Conservation (phyloP, 1,140 invertebrate genomes). For the Drosophila pruinosa region DNA sequence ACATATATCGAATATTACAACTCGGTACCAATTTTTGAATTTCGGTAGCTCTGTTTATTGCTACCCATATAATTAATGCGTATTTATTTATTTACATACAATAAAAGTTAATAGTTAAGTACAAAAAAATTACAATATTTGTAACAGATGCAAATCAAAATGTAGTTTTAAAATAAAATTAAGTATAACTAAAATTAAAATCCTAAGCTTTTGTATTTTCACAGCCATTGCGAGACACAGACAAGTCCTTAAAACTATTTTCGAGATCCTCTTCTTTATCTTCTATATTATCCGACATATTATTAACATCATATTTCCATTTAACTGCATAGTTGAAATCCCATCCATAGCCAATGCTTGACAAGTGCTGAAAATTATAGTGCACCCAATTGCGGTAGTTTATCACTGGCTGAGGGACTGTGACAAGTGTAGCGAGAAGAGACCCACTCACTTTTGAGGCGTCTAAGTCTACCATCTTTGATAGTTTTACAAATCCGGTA, state of each 20-base stretch:
- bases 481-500: slow-evolving; percentile 49
- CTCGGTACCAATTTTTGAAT: not conserved
- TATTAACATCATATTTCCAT: not conserved
- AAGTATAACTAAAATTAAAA: not conserved
- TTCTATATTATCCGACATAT: not conserved
- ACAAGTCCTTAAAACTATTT: not conserved
- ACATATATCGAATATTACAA: not conserved
- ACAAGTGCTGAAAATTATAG: slow-evolving; percentile 42
- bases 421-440: slow-evolving; percentile 44
- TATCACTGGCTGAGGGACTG: slow-evolving; percentile 35
- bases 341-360: not conserved
- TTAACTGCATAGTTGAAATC: not conserved
- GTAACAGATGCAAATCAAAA: not conserved
- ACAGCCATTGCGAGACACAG: not conserved
- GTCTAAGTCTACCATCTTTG: slow-evolving; percentile 57
- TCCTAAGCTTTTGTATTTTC: not conserved
- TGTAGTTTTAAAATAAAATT: not conserved
- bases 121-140: slow-evolving; percentile 1
- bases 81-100: slow-evolving; percentile 20
- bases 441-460: slow-evolving; percentile 34
- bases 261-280: too few relatives aligned
- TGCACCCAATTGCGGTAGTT: slow-evolving; percentile 56
- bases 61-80: not conserved
- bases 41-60: not conserved
- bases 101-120: not conserved